These are phyloP conservation scores for Drosophila parabipectinata DNA, from an alignment of 1,140 invertebrate genomes.

Conservation along the genomic window DNA sequence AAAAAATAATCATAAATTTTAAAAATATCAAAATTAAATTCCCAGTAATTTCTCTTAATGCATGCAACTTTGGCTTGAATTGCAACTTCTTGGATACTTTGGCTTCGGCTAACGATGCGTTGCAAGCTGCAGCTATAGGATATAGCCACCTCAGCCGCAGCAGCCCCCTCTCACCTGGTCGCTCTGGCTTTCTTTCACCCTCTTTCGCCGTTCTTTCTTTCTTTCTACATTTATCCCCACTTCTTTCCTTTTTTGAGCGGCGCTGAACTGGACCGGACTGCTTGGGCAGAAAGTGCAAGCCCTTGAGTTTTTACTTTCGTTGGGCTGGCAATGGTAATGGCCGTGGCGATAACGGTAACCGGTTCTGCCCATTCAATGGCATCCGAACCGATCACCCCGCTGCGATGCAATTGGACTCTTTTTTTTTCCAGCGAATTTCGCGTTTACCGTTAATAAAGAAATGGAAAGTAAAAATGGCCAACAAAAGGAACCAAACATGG, in stretches of 20 bases:
- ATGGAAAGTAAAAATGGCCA: slow-evolving; percentile 69
- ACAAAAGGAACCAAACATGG: slow-evolving; percentile 24
- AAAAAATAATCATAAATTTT: too few relatives aligned
- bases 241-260: slow-evolving; percentile 18
- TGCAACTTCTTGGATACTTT: slow-evolving; percentile 12
- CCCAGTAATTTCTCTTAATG: not conserved
- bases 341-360: slow-evolving; percentile 38
- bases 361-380: slow-evolving; percentile 57
- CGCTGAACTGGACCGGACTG: slow-evolving; percentile 35
- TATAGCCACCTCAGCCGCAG: slow-evolving; percentile 12
- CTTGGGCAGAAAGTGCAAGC: slow-evolving; percentile 81
- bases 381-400: slow-evolving; percentile 38
- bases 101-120: slow-evolving; percentile 73
- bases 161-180: slow-evolving; percentile 5
- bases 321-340: slow-evolving; percentile 19
- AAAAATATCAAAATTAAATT: not conserved
- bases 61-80: not conserved
- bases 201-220: slow-evolving; percentile 38
- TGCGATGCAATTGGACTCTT: slow-evolving; percentile 43
- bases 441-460: slow-evolving; percentile 74
- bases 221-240: slow-evolving; percentile 4
- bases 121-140: slow-evolving; percentile 64
- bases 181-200: slow-evolving; percentile 43
- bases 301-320: slow-evolving; percentile 84
- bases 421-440: slow-evolving; percentile 57